Evolutionary conservation across 2,888 invertebrate species (phyloP).

Genomic region (Zygaena filipendulae): DNA sequence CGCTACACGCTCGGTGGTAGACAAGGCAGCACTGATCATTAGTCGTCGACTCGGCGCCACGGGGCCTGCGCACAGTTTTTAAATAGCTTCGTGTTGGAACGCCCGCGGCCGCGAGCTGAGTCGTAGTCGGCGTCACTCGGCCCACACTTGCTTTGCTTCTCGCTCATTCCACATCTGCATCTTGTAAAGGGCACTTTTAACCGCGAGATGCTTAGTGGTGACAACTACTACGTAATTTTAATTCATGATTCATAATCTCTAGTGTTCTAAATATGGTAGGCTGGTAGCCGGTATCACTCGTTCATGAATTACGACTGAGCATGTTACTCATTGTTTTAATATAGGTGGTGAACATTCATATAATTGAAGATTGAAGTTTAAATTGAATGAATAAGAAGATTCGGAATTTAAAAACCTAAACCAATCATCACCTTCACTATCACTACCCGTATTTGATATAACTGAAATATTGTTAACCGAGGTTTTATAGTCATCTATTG

Average conservation of each 20-base stretch:
- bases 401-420: too few relatives aligned
- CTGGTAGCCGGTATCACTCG: too few relatives aligned
- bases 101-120: conserved; percentile 28
- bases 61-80: conserved; percentile 69
- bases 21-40: conserved; percentile 66
- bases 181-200: too few relatives aligned
- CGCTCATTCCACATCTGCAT: conserved; percentile 64
- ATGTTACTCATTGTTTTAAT: too few relatives aligned
- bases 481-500: too few relatives aligned
- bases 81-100: conserved; percentile 64
- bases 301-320: too few relatives aligned
- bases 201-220: conserved; percentile 19
- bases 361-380: too few relatives aligned
- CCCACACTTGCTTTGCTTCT: conserved; percentile 65
- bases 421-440: too few relatives aligned
- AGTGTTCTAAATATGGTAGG: conserved; percentile 47
- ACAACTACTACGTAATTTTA: conserved; percentile 34
- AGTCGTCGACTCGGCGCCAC: conserved; percentile 63
- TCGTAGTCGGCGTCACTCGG: conserved; percentile 41
- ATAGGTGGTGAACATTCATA: too few relatives aligned
- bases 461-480: too few relatives aligned
- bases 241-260: conserved; percentile 55
- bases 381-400: too few relatives aligned
- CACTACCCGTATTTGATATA: too few relatives aligned
- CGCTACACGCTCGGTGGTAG: conserved; percentile 51